phyloP scores from a whole-genome alignment of 1,140 invertebrate genomes.

The Pissodes strobi region DNA sequence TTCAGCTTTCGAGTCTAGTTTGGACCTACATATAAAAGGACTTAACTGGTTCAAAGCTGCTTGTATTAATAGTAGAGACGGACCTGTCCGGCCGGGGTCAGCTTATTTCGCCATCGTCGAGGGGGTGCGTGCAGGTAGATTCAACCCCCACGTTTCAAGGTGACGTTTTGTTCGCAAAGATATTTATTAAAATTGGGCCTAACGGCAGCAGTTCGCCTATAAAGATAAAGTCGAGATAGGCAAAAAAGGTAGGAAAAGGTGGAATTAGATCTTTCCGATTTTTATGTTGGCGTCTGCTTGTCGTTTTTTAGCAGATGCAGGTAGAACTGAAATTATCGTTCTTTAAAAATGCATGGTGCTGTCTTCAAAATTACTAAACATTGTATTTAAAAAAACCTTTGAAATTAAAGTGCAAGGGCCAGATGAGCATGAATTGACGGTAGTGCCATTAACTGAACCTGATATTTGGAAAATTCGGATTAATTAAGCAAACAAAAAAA shows the following conservation, averaged over 20 bases:
- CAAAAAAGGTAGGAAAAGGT: conserved; percentile 20
- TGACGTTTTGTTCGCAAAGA: conserved; percentile 28
- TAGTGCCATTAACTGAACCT: too few relatives aligned
- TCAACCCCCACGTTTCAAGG: conserved; percentile 22
- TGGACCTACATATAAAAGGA: too few relatives aligned
- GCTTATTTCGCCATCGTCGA: neutral
- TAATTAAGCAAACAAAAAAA: neutral
- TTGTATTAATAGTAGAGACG: too few relatives aligned
- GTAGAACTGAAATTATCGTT: neutral
- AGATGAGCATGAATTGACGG: too few relatives aligned
- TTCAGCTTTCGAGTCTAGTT: too few relatives aligned
- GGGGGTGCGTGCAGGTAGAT: conserved; percentile 24
- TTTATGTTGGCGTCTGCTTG: conserved; percentile 14
- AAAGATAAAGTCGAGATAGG: conserved; percentile 13
- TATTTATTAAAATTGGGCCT: conserved; percentile 25
- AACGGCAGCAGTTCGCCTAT: conserved; percentile 9
- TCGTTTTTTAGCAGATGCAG: conserved; percentile 14
- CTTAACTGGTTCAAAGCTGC: too few relatives aligned
- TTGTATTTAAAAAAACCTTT: too few relatives aligned
- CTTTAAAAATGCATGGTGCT: too few relatives aligned
- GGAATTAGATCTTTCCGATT: conserved; percentile 22
- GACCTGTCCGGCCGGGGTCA: too few relatives aligned
- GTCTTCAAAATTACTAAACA: too few relatives aligned
- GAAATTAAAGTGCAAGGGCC: too few relatives aligned
- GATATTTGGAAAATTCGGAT: too few relatives aligned